Evolutionary conservation across 2,888 invertebrate genomes (phyloP), one percentile per base, ranked within the genome.

Genomic region (Mythimna loreyi): DNA sequence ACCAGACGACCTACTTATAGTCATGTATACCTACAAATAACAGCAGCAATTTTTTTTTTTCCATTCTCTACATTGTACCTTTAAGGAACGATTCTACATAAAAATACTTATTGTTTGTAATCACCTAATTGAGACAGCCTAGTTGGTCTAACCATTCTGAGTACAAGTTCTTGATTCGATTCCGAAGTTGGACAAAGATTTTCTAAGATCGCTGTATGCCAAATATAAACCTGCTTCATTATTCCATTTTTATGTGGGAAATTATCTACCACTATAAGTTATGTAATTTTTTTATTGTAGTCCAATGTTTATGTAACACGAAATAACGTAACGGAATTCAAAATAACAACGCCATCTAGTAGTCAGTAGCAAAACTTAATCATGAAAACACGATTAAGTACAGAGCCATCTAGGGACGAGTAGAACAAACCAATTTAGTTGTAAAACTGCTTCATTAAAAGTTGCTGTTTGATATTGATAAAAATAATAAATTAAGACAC

Each of bases 281-380:
- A 11, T 33, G 9, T n/a, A n/a, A n/a, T n/a, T n/a, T n/a, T n/a
- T n/a, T n/a, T n/a, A n/a, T n/a, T n/a, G n/a, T n/a, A n/a, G n/a
- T n/a, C n/a, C n/a, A n/a, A n/a, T n/a, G n/a, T n/a, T n/a, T n/a
- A n/a, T n/a, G n/a, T n/a, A n/a, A n/a, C 21, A 16, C 36, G 5
- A 56, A 36, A 1, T 1, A 8, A 19, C 23, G 16, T 56, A 4
- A 9, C 5, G 11, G 9, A n/a, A 13, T 2, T 57, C 21, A 23
- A 3, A n/a, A n/a, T 16, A 21, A 16, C 9, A 72, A 6, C 25
- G 83, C 63, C 78, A 83, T 78, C 81, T 81, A 80, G 67, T n/a
- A 55, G 7, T 43, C 28, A 74, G 28, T 72, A 80, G 75, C 0
- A 2, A 23, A 50, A 72, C 30, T 68, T 2, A 2, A 25, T 9